Base-by-base conservation (phyloP, 1,140 invertebrate genomes). In the Zaprionus taronus region DNA sequence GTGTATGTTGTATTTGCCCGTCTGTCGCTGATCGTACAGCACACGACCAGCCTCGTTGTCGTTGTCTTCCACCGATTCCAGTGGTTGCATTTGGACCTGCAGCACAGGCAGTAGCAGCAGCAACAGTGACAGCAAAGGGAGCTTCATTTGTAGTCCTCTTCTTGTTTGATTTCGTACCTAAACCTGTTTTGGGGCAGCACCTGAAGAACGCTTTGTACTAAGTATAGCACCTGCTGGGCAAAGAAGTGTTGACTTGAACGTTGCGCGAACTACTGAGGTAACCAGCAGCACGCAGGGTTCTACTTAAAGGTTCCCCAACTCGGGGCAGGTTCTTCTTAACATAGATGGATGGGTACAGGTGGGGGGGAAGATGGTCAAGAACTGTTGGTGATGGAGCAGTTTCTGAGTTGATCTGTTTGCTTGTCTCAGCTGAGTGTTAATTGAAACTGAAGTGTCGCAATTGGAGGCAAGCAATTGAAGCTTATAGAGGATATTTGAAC, bases 1-100 rank as follows among this genome's bases (percentile, higher is more conserved):
- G 83, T 96, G 96, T 49, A 97, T 95, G 93, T 97, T 97, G 74
- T 96, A 94, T 69, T 96, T 95, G 4, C 96, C 96, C 2, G 94
- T 95, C 92, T 97, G 96, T 36, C 95, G 94, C 90, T 97, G 96
- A 92, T 97, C 96, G 91, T 95, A 96, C 22, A 85, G 63, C 28
- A 81, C 75, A 56, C 75, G 72, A 80, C 61, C 72, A 22, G 53
- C 31, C 20, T 76, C 73, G 47, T 17, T 49, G 51, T 11, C 60
- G 38, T 24, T 15, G 28, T 24, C 22, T 60, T 68, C 58, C 14
- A 14, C 38, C 12, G 72, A 68, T 0, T 86, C 74, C 69, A 86
- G 24, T 28, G 83, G 83, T 70, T 78, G 67, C 53, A 79, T 72
- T 69, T 86, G 77, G 61, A 63, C 73, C 14, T 57, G 72, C 66